Base-by-base conservation (phyloP, 2,888 invertebrate genomes). In the Zaprionus bogoriensis region DNA sequence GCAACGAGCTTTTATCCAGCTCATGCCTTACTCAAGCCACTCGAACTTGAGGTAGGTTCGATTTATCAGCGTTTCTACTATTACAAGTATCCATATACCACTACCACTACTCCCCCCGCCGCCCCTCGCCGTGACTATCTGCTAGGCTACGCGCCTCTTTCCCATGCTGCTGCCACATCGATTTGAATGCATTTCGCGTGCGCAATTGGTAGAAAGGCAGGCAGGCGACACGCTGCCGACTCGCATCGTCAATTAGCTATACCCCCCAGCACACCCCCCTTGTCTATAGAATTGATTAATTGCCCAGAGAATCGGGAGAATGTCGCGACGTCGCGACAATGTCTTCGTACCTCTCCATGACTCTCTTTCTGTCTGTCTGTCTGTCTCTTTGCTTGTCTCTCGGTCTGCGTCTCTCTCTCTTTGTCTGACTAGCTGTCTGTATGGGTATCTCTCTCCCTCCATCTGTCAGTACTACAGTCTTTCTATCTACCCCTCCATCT, bases 131-230 rank as follows among this genome's bases (percentile, higher is more conserved):
- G 9, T 27, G 32, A 38, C 67, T 52, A 48, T 25, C 48, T n/a
- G n/a, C n/a, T n/a, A n/a, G n/a, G 9, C 23, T 10, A 12, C 44
- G 22, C 25, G 14, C 5, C 22, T 1, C 5, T 23, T 12, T 1
- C 22, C 14, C 7, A 6, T 42, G n/a, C 12, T 47, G 10, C 23
- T 36, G 6, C 12, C 48, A 14, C 36, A 52, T 45, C 36, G 53
- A 79, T 83, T 80, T 63, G 48, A 72, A 80, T 83, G 83, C 83
- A 74, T 47, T 79, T 67, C 65, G 62, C 74, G 73, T 68, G 69
- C 64, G 32, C 23, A 55, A 55, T 51, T 38, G 45, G 38, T 55
- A 53, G 63, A 72, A 65, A 68, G 67, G 53, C 65, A 46, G 22
- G 19, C 38, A 10, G 19, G 51, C 70, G 41, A n/a, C 30, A 38